Base-by-base conservation (phyloP, 2,797 vertebrate species). In the Epinephelus coioides region DNA sequence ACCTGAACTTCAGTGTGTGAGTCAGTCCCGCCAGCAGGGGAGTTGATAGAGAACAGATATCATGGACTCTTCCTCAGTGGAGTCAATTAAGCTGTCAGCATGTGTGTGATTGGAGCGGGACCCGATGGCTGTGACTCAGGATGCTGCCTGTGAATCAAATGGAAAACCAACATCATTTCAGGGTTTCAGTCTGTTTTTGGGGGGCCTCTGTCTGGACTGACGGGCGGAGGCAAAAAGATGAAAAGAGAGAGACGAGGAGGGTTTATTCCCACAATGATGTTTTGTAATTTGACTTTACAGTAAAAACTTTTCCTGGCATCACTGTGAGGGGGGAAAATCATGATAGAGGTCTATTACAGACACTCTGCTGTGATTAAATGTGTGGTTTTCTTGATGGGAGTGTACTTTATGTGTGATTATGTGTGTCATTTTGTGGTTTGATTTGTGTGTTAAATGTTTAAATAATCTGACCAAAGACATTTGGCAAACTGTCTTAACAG, bases 41-140 rank as follows among this genome's bases (percentile, higher is more conserved):
- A 80, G 54, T 23, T 44, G 78, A 76, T 44, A n/a, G 69, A 76
- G 76, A 86, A 70, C 88, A 90, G 71, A 87, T 70, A 83, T 64
- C 56, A 73, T 60, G 63, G 79, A 79, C 81, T 90, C 79, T 18
- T 85, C 85, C 63, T 66, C 60, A 17, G 46, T 18, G 57, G 60
- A 87, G 81, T 84, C 85, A 82, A 86, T 90, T 85, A 86, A 75
- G 78, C 73, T 81, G 86, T 86, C 78, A 78, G 76, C 78, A 11
- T 88, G 88, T 79, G 82, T 88, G 80, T 73, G 84, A 88, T 73
- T 69, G 83, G 59, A 87, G 63, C 23, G 0, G 30, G 73, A 71
- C 77, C 66, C 47, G 40, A 72, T 69, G 83, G 69, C 77, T 82
- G 83, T 93, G 89, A 94, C 81, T 94, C 91, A 93, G 79, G 84